Conservation (phyloP, 2,113 vertebrate genomes). For the Castor canadensis region DNA sequence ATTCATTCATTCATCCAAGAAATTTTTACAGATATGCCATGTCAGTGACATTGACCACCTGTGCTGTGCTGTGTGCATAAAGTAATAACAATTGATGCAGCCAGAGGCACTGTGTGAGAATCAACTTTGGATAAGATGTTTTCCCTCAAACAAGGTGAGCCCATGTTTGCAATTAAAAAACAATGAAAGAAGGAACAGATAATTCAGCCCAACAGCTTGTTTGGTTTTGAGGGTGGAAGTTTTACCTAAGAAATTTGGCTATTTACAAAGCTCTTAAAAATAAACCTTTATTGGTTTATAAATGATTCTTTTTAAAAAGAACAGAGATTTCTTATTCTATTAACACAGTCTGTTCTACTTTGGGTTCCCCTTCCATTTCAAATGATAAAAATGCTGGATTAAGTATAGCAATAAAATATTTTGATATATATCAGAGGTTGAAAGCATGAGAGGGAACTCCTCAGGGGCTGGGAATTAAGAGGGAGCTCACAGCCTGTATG, state of each 20-base stretch:
- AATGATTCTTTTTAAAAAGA: neutral
- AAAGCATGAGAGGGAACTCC: neutral
- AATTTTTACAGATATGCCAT: slow-evolving; percentile 56
- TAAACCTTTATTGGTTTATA: neutral
- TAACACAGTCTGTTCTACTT: neutral
- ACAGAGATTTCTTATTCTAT: neutral
- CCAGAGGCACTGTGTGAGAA: neutral
- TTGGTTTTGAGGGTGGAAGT: slow-evolving; percentile 19
- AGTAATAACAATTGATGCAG: slow-evolving; percentile 43
- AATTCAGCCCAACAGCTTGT: neutral
- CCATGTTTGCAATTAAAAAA: slow-evolving; percentile 15
- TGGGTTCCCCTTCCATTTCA: neutral
- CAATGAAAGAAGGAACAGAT: neutral
- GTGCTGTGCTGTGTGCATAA: slow-evolving; percentile 46
- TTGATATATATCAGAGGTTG: neutral
- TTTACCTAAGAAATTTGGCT: neutral
- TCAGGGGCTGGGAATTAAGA: neutral
- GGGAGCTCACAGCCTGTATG: neutral
- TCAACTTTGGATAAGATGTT: neutral
- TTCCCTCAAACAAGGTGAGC: slow-evolving; percentile 22
- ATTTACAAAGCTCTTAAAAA: slow-evolving; percentile 32
- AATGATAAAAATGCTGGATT: neutral
- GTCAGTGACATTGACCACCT: slow-evolving; percentile 65
- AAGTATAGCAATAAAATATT: neutral
- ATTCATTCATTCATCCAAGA: slow-evolving; percentile 75